Evolutionary conservation across 2,888 invertebrate genomes (phyloP), one percentile per base, ranked within the genome.

Genomic region (Cerceris rybyensis): DNA sequence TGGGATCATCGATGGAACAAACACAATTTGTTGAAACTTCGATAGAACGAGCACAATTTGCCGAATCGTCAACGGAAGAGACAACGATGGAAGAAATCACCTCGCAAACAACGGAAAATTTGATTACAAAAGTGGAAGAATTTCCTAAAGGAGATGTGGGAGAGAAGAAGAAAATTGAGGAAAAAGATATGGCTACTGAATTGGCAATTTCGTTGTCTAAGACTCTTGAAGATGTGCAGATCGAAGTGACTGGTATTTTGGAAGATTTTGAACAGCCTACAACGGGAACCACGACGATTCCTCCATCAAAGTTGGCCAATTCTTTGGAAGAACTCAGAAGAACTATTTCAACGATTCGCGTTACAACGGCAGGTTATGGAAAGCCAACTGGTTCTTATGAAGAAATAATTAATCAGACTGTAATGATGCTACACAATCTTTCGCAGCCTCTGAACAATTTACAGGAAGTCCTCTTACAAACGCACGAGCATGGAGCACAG

Each of bases 201-300:
- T 60, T 84, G 43, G 50, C 75, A 0, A n/a, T 6, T 1, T 66
- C 77, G 0, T 16, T 86, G 13, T 52, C 81, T 0, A 76, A 73
- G n/a, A 81, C 85, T 0, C 68, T 90, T 7, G 84, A 86, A 14
- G 80, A 75, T 49, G 77, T 90, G 63, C 85, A 90, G 14, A 54
- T 88, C 13, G 82, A 88, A 7, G 83, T 89, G 49, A 85, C 87
- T 1, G 81, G 66, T 2, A 88, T 89, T 49, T 52, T 90, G 14
- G 90, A 90, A 61, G 88, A 90, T 52, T 90, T 86, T 41, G 90
- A 90, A 52, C 86, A 90, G 70, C 84, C 84, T 5, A 77, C 85
- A 7, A 75, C 88, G 5, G 83, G 73, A 9, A 82, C 73, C 6
- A 66, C 82, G 9, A 73, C 75, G 7, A 41, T 81, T 14, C 81